Conservation (phyloP, 1,140 invertebrate species). For the Caenorhabditis elegans region DNA sequence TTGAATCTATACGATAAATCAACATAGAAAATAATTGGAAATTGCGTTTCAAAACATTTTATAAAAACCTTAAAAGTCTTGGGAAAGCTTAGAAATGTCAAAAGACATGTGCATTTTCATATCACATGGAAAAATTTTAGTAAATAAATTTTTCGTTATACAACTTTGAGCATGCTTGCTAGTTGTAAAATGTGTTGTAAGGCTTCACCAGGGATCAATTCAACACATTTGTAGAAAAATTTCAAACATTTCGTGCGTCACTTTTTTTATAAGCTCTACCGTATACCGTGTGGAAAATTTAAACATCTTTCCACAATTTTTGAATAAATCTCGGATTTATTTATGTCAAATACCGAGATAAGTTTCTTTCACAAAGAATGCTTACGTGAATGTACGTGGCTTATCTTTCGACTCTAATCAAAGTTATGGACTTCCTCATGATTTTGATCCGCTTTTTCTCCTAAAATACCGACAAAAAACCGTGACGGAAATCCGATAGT, state of each 20-base stretch:
- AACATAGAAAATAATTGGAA: too few relatives aligned
- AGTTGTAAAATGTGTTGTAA: too few relatives aligned
- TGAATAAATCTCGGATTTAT: background rate
- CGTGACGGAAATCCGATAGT: background rate
- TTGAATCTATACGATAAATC: too few relatives aligned
- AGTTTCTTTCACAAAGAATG: background rate
- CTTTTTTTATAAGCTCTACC: background rate
- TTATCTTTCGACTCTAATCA: background rate
- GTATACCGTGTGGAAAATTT: background rate
- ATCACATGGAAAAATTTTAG: too few relatives aligned
- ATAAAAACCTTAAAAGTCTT: too few relatives aligned
- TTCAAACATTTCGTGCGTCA: background rate
- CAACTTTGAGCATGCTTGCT: too few relatives aligned
- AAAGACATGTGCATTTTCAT: too few relatives aligned
- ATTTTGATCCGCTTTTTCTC: background rate
- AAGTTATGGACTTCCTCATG: conserved; percentile 2
- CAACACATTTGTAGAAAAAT: too few relatives aligned
- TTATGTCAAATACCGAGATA: background rate
- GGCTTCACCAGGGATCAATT: too few relatives aligned
- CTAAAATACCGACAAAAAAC: background rate
- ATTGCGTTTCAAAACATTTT: too few relatives aligned
- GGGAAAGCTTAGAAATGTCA: too few relatives aligned
- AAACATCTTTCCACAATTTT: background rate
- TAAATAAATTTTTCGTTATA: too few relatives aligned
- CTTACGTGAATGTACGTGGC: background rate